Base-by-base conservation (phyloP, 35 echinoderm and acorn worm species). In the Lytechinus pictus region DNA sequence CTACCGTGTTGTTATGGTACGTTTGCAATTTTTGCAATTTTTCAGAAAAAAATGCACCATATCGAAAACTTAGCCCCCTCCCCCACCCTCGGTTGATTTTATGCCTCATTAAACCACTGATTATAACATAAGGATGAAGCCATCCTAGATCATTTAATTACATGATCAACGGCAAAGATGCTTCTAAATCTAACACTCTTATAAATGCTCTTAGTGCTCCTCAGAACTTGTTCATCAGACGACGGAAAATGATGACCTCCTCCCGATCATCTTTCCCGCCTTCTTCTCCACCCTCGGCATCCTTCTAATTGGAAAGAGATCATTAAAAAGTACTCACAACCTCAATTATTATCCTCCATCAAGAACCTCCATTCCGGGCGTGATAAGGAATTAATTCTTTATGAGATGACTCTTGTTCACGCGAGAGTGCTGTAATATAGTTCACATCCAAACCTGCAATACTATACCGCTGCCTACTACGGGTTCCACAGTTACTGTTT, bases 261-360 rank as follows among this genome's bases (percentile, higher is more conserved):
- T 79, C 66, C 66, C n/a, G 19, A 24, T 79, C 66, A 79, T 79
- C 66, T 79, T 79, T 24, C 21, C 66, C 66, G 66, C 66, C 66
- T 79, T n/a, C 66, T 24, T 79, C 66, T 79, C 66, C 66, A 24
- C 66, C 66, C 66, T 79, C 16, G 19, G n/a, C 19, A 16, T 79
- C 66, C 66, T 79, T 24, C 66, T 79, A 79, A 79, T 79, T 79
- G 66, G 66, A 16, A 79, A 79, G 19, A 24, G 66, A 79, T 79
- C 66, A 79, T 79, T 79, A 24, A n/a, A 79, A 79, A 79, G 66
- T 24, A 79, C 66, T 79, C 66, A 19, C 66, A 79, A 24, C 19
- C 66, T 79, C 66, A 79, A 79, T 79, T 79, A 79, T 24, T 24
- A 79, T 79, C 66, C 66, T 79, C n/a, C 66, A 79, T 79, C 66